Evolutionary conservation across 1,140 invertebrate species (phyloP).

Genomic region (Aplysia californica): DNA sequence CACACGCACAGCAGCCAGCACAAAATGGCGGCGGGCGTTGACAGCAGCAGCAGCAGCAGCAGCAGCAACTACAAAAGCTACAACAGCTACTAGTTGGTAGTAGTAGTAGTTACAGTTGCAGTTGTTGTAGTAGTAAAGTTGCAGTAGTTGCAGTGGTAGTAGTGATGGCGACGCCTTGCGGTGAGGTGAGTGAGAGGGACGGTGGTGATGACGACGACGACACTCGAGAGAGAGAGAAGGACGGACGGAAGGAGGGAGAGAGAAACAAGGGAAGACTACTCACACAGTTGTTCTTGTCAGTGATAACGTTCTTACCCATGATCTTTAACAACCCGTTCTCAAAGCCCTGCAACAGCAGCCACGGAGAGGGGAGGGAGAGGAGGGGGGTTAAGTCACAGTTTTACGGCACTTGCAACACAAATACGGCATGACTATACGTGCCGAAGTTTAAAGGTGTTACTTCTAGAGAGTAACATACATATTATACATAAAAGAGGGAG

Average conservation of each 20-base stretch:
- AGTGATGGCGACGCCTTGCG: no score
- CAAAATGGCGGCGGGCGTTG: no score
- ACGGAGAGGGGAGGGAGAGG: conserved; percentile 42
- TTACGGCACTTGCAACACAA: background rate
- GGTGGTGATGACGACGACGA: no score
- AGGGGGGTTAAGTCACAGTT: background rate
- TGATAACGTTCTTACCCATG: conserved; percentile 60
- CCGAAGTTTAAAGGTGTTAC: background rate
- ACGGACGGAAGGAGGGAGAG: background rate
- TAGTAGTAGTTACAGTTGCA: no score
- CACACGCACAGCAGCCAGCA: no score
- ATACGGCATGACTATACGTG: background rate
- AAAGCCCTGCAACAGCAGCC: conserved; percentile 81
- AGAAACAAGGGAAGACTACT: conserved; percentile 42
- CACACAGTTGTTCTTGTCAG: conserved; percentile 64
- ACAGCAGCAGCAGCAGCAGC: no score
- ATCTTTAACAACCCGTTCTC: conserved; percentile 67
- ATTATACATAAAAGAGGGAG: background rate
- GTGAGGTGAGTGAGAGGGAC: no score
- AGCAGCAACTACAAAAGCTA: no score
- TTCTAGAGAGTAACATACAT: background rate
- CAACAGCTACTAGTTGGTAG: no score
- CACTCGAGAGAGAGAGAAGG: no score
- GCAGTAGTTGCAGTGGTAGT: no score
- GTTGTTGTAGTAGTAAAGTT: no score